Conservation (phyloP, 2,113 vertebrate species). For the Gobius niger region DNA sequence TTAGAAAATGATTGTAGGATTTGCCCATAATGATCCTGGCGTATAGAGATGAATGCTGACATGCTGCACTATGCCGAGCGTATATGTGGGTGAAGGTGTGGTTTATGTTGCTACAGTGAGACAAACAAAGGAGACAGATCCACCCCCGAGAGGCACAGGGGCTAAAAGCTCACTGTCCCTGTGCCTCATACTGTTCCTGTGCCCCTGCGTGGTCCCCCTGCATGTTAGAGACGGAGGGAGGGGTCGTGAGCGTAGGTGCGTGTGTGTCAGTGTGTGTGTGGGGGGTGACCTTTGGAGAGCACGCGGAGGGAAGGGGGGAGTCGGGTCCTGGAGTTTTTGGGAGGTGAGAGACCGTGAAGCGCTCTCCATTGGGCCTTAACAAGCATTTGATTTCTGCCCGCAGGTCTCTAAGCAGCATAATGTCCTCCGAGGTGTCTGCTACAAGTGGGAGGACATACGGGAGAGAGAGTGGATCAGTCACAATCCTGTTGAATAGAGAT, state of each 20-base stretch:
- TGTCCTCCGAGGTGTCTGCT: slow-evolving; percentile 32
- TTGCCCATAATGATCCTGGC: too few relatives aligned
- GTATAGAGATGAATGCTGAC: not conserved
- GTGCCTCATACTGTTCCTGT: slow-evolving; percentile 5
- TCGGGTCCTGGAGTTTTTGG: slow-evolving; percentile 40
- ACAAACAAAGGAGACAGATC: slow-evolving; percentile 53
- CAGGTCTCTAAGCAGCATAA: slow-evolving; percentile 45
- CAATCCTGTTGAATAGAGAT: too few relatives aligned
- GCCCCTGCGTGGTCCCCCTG: slow-evolving; percentile 9
- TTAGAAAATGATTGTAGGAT: too few relatives aligned
- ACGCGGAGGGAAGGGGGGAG: slow-evolving; percentile 22
- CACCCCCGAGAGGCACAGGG: slow-evolving; percentile 46
- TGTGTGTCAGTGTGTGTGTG: not conserved
- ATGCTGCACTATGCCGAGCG: slow-evolving; percentile 2
- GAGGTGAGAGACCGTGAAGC: slow-evolving; percentile 79
- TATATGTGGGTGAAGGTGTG: slow-evolving; percentile 23
- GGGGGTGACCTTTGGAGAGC: slow-evolving; percentile 66
- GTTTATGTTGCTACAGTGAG: slow-evolving; percentile 28
- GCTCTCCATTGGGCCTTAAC: slow-evolving; percentile 58
- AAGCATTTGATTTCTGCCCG: slow-evolving; percentile 71
- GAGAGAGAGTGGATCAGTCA: not conserved
- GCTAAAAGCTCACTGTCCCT: slow-evolving; percentile 50
- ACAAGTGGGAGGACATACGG: not conserved
- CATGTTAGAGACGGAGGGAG: too few relatives aligned
- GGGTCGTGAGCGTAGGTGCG: too few relatives aligned